phyloP scores from a whole-genome alignment of 2,888 invertebrate genomes.

The Andrena flavipes region DNA sequence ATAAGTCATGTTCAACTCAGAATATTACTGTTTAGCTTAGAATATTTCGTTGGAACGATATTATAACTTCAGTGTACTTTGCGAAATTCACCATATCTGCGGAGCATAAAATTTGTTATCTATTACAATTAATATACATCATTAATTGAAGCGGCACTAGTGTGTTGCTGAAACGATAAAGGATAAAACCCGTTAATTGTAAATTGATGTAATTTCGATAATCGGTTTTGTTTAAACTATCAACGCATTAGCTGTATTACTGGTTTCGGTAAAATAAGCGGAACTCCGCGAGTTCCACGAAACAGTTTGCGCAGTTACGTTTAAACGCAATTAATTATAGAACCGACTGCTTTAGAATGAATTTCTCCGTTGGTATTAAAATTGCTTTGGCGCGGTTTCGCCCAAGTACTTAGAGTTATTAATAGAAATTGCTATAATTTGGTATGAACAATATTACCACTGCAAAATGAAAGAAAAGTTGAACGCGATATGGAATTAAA shows the following conservation, averaged over 20 bases:
- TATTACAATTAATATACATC: neutral
- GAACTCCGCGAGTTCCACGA: neutral
- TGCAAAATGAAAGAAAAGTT: neutral
- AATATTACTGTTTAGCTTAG: too few species aligned
- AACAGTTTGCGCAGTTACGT: slow-evolving; percentile 20
- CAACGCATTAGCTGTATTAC: slow-evolving; percentile 14
- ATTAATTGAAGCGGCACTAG: slow-evolving; percentile 14
- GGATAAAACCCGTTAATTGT: neutral
- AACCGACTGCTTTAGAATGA: neutral
- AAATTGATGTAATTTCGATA: slow-evolving; percentile 25
- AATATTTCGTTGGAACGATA: too few species aligned
- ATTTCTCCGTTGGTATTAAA: slow-evolving; percentile 4
- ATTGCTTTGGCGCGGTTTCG: neutral
- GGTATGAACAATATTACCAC: neutral
- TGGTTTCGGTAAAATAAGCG: neutral
- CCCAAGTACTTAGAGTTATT: neutral
- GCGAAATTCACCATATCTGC: neutral
- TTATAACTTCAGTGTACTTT: too few species aligned
- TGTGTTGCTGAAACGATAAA: neutral
- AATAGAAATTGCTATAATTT: neutral
- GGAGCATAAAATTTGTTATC: neutral
- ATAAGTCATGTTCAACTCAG: too few species aligned
- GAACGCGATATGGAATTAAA: neutral
- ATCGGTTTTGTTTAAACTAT: slow-evolving; percentile 22
- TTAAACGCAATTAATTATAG: slow-evolving; percentile 24